Base-by-base conservation (phyloP, 1,140 invertebrate species). In the Ceratosolen fusciceps region DNA sequence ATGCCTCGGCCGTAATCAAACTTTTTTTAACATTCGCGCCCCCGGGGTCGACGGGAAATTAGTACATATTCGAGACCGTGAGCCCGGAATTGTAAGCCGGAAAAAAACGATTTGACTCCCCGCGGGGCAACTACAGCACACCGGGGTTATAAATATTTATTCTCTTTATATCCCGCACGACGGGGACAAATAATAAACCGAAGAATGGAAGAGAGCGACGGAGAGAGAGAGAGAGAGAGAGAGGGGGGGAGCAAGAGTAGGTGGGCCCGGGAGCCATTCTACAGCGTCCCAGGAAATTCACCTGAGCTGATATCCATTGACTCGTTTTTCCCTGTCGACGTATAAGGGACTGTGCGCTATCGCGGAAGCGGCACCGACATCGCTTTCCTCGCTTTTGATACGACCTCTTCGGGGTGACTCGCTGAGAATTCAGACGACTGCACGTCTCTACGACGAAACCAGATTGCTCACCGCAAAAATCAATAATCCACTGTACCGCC, bases 401-500 rank as follows among this genome's bases (percentile, higher is more conserved):
- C n/a, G n/a, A 37, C 49, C 29, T 12, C 3, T 9, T 43, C 26
- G 19, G 16, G 9, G 19, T 31, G 21, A 74, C 14, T 54, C 26
- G 47, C 1, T 8, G 2, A 24, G 39, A 76, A 31, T 29, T 75
- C 39, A 43, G 54, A 37, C 16, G 31, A n/a, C 29, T 72, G 49
- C 43, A 26, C 43, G 34, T 49, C n/a, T 75, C 12, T 62, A 14
- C 52, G 54, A 43, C 37, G 26, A 65, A 49, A 34, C 58, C 58
- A 74, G 73, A 62, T 62, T 62, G 58, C 73, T 65, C 39, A 34
- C 4, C 24, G n/a, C 58, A 14, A 58, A 75, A 65, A 75, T 75
- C 73, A 65, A 75, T 75, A 75, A 74, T 74, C 56, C n/a, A n/a
- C n/a, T 43, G 60, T 74, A 43, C 31, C 56, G 26, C 52, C 19